Evolutionary conservation across 2,797 vertebrate genomes (phyloP).

Genomic region (Chelonia mydas): DNA sequence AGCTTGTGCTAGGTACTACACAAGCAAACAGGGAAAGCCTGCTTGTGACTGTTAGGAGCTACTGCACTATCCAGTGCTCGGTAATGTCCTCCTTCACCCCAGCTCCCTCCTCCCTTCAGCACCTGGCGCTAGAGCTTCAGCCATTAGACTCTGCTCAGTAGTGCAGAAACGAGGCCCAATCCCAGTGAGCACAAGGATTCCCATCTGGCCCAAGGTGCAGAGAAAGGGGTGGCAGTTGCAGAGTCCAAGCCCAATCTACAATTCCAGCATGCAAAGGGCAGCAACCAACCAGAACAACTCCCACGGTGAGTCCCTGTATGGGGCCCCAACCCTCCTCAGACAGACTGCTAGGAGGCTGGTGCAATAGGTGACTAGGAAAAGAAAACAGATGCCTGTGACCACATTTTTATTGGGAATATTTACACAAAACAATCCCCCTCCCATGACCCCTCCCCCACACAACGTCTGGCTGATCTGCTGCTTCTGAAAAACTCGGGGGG

Average conservation of each 20-base stretch:
- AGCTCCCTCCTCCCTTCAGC: background rate
- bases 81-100: background rate
- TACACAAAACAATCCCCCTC: background rate
- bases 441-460: background rate
- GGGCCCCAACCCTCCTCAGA: fast-evolving
- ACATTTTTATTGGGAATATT: constrained; percentile 65
- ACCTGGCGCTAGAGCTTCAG: fast-evolving
- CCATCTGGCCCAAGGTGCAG: fast-evolving
- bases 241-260: background rate
- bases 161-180: background rate
- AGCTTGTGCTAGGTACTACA: background rate
- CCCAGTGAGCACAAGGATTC: background rate
- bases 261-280: background rate
- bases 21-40: background rate
- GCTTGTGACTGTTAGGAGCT: fast-evolving
- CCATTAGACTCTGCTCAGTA: fast-evolving
- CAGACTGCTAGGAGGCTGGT: fast-evolving
- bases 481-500: background rate
- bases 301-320: fast-evolving
- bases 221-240: fast-evolving
- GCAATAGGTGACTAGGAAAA: background rate
- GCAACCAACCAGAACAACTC: too few species aligned
- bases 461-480: background rate
- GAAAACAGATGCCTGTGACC: background rate
- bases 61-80: background rate